These are phyloP conservation scores for Antheraea pernyi DNA, from an alignment of 1,140 invertebrate species.

Conservation along the genomic window DNA sequence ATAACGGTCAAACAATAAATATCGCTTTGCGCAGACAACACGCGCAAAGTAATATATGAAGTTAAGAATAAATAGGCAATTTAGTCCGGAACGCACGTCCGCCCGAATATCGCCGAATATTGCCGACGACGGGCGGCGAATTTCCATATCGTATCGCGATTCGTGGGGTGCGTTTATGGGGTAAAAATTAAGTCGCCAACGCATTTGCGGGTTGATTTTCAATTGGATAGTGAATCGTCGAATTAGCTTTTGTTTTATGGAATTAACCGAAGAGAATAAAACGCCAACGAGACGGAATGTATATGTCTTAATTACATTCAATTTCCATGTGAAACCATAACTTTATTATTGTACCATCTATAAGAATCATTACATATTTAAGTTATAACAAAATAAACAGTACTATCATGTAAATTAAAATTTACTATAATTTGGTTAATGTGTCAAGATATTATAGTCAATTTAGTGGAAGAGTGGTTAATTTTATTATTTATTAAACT, in stretches of 20 bases:
- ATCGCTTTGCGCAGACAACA: conserved; percentile 77
- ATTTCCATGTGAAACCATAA: no score
- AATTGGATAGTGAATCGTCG: conserved; percentile 48
- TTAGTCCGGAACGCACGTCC: conserved; percentile 75
- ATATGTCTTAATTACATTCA: background rate
- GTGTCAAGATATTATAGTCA: no score
- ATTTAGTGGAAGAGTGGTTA: no score
- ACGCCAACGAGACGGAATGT: background rate
- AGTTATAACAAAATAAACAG: no score
- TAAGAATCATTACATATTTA: no score
- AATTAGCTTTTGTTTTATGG: conserved; percentile 21
- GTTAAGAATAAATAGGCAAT: conserved; percentile 80
- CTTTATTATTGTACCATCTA: no score
- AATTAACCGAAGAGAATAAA: background rate
- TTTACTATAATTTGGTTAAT: no score
- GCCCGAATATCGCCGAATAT: conserved; percentile 77
- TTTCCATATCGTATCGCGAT: conserved; percentile 75
- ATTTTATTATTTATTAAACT: no score
- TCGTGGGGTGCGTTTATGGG: conserved; percentile 73
- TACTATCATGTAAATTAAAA: no score
- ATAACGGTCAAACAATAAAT: conserved; percentile 78
- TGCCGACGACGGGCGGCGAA: conserved; percentile 64
- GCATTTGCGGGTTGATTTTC: conserved; percentile 58
- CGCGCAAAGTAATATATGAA: conserved; percentile 80
- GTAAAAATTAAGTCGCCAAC: conserved; percentile 73